Base-by-base conservation (phyloP, 2,888 invertebrate species). In the Conchocele bisecta region DNA sequence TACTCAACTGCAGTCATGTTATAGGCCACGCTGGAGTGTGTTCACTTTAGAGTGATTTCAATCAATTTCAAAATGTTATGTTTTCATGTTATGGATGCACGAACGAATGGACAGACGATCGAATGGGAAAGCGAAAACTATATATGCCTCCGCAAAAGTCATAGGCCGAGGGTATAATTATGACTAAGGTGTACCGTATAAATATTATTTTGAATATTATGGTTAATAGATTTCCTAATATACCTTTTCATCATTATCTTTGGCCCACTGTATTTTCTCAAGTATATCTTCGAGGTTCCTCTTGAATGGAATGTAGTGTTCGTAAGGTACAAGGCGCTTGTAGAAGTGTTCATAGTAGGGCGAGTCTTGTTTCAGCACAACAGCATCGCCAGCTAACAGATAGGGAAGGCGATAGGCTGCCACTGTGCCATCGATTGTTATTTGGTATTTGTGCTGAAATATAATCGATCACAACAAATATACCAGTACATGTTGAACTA, bases 311-410 rank as follows among this genome's bases (percentile, higher is more conserved):
- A 98, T 92, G 90, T 94, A 99, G 91, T 99, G 98, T 83, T 93
- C 92, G 92, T 94, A 94, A 0, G 96, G 94, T 64, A 93, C 89
- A 13, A 98, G 91, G 80, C 95, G 93, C 39, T 93, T 82, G 89
- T 99, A 99, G 91, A 98, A 99, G 92, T 96, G 96, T 93, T 99
- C 98, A 90, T 97, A 96, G 91, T 96, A 98, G n/a, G 94, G 93
- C 0, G 98, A 98, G 28, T 96, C 94, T 91, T 98, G 98, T 92
- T 99, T 99, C 15, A 99, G 93, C 15, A 98, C 94, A 69, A 97
- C 91, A 0, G 97, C 95, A 85, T 96, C 96, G 1, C 98, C 98
- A 46, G 94, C 96, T 74, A 99, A 91, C 22, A 99, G 93, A 90
- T 97, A 98, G 0, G 98, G 98, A 79, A 98, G 93, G 74, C 98